Evolutionary conservation across 2,888 invertebrate species (phyloP), one percentile per base, ranked within the genome.

Genomic region (Vesta saturnalis): DNA sequence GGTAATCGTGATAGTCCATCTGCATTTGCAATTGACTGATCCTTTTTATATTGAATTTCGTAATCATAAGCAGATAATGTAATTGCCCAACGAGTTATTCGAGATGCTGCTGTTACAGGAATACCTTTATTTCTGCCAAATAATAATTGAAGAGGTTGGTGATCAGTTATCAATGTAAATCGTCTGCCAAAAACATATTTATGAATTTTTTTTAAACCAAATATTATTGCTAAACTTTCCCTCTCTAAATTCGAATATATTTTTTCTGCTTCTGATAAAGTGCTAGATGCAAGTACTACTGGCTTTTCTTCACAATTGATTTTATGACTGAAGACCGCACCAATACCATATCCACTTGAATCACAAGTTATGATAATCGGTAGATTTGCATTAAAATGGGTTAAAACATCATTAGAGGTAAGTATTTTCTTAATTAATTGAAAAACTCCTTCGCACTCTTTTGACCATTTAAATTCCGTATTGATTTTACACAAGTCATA

Each of bases 331-430:
- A 73, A 55, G 5, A 75, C 73, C 14, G 70, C 69, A 15, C 75
- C 74, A 21, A 76, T 73, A 12, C 73, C 77, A 68, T 74, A 77
- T 10, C 67, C 59, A 65, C 67, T 70, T 8, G 69, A 8, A 70
- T 76, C 75, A 57, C 73, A 72, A 1, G 73, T 72, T 10, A 76
- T 12, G 64, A 39, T 62, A 63, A 76, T 74, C 10, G 73, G 75
- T 47, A 69, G 30, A 3, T 47, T 52, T 12, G 76, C 75, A 61
- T 74, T 60, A 68, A 58, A 77, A 60, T 68, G 69, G n/a, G 66
- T 67, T 8, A 75, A 56, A 8, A 74, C 72, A 54, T 60, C 30
- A 58, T 72, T 49, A 19, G 69, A 70, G 12, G 60, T 71, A 49
- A 75, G 15, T 19, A 72, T 59, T 52, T 71, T 43, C 69, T 77